Evolutionary conservation across 2,113 vertebrate genomes (phyloP).

Genomic region (Trematocara stigmaticum): DNA sequence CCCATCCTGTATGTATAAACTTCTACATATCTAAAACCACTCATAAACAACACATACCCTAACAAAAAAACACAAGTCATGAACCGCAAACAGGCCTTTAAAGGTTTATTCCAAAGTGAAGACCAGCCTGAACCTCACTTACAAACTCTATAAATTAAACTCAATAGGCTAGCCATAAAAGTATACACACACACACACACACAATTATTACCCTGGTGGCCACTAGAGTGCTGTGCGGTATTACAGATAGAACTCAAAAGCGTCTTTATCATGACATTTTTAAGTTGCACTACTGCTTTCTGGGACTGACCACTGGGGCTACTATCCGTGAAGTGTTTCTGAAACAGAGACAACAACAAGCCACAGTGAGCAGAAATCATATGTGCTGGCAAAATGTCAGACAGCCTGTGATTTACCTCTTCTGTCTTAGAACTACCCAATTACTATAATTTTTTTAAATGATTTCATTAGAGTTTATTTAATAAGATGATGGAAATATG

Average conservation of each 20-base stretch:
- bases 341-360: background rate
- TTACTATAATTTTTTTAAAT: background rate
- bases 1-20: background rate
- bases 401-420: background rate
- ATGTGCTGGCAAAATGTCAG: background rate
- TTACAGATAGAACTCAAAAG: slow-evolving; percentile 60
- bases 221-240: slow-evolving; percentile 81
- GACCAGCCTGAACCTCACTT: background rate
- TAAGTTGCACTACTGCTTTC: slow-evolving; percentile 3
- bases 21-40: background rate
- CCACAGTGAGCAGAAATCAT: background rate
- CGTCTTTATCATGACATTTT: slow-evolving; percentile 43
- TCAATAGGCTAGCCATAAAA: background rate
- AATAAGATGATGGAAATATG: background rate
- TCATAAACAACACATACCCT: background rate
- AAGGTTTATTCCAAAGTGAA: background rate
- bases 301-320: slow-evolving; percentile 9
- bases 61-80: background rate
- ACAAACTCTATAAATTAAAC: background rate
- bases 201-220: slow-evolving; percentile 61
- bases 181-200: background rate
- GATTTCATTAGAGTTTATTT: background rate
- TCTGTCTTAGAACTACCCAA: background rate
- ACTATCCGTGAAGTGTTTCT: background rate
- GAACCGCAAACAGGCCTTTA: background rate